Base-by-base conservation (phyloP, 2,888 invertebrate species). In the Pocota personata region DNA sequence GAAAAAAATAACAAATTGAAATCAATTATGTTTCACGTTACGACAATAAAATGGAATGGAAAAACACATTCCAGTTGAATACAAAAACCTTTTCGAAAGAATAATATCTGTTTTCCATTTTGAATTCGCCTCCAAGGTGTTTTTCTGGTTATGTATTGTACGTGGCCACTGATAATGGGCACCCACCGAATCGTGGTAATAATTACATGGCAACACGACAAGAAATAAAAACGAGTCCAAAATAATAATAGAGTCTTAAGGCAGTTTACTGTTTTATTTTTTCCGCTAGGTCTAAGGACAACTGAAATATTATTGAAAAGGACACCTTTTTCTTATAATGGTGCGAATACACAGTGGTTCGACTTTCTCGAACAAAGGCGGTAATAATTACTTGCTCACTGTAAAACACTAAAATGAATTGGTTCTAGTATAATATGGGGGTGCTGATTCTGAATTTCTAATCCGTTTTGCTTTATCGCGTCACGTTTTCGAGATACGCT, bases 231-330 rank as follows among this genome's bases (percentile, higher is more conserved):
- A 27, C 12, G n/a, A 50, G 6, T 27, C 10, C 12, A n/a, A 24
- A 27, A 50, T 50, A 50, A 50, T n/a, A 50, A 50, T 50, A 27
- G 50, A 50, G 50, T 6, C n/a, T 24, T 27, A 21, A 19, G 48
- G 48, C 48, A 48, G 48, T 50, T 50, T n/a, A 6, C 5, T 50
- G 27, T 50, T 50, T 48, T 27, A 50, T 50, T 27, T 27, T 27
- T 50, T 50, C 50, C 50, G 50, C n/a, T 6, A 50, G 24, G 24
- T n/a, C 50, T 50, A 27, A 50, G 50, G 50, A 50, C n/a, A 50
- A 27, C 27, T 24, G n/a, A 24, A 50, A 50, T 50, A 24, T 50
- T 50, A 50, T 50, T 21, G n/a, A 50, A 21, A 24, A 27, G n/a
- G 24, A 6, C n/a, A 27, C 10, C 12, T 16, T 24, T 21, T 12